Evolutionary conservation across 2,888 invertebrate genomes (phyloP), one percentile per base, ranked within the genome.

Genomic region (Nemotelus pantherinus): DNA sequence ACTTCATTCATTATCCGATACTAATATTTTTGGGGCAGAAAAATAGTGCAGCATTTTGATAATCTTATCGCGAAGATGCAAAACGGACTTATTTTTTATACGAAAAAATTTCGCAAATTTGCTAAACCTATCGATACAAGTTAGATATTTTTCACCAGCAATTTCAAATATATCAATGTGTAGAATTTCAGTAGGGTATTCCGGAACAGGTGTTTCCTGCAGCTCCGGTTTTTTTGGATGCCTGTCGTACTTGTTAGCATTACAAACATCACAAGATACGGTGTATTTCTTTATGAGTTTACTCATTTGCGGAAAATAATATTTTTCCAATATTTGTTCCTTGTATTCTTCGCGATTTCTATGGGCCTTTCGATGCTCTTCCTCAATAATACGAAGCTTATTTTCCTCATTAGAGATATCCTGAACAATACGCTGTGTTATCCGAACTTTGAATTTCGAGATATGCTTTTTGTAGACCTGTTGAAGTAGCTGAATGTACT

Each of bases 201-300:
- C 58, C 9, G 77, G 77, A 7, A 77, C 60, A 41, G 75, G 75
- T 45, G 77, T 79, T 53, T 67, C 57, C 45, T 80, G 25, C 25
- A 25, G 25, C 25, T 25, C 25, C 25, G 25, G 25, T 25, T 25
- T 25, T 25, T 25, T 25, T 25, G 25, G 25, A 25, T 25, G 25
- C 25, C 25, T 25, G 25, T 25, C 25, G 25, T 25, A 25, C 25
- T 79, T 79, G 39, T 48, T 76, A 25, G 50, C 7, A 10, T 68
- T 76, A 47, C 77, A 80, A 3, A 70, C 71, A 6, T 79, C 70
- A 50, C 64, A 64, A n/a, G 43, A 9, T 43, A 6, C 43, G 1
- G 43, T 41, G n/a, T 64, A 64, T 64, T 64, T 41, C n/a, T 64
- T 64, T 10, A 64, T 64, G 1, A 43, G n/a, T 41, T 25, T 25